Conservation (phyloP, 2,797 vertebrate species). For the Spatula versicolor region DNA sequence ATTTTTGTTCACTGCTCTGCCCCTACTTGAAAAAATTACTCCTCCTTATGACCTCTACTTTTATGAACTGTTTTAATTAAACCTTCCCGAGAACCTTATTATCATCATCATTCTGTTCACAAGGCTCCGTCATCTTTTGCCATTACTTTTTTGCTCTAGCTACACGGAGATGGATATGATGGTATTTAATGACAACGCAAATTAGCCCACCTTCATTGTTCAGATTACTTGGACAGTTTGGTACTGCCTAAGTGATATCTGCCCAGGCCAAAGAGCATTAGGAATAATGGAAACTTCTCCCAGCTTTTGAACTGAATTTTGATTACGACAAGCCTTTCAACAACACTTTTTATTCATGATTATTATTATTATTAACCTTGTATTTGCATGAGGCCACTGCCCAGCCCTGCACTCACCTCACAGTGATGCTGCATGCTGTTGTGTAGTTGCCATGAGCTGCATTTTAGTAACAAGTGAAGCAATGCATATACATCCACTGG, state of each 20-base stretch:
- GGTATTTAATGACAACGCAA: not conserved
- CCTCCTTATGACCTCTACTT: not conserved
- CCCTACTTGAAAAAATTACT: not conserved
- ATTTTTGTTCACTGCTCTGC: not conserved
- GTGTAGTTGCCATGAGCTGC: not conserved
- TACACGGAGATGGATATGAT: not conserved
- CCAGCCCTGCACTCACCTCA: not conserved
- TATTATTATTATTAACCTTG: not conserved
- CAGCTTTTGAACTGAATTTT: not conserved
- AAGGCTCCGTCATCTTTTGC: not conserved
- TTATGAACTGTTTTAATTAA: not conserved
- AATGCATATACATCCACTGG: too few species aligned
- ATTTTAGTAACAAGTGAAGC: not conserved
- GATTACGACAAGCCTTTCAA: not conserved
- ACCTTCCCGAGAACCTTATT: not conserved
- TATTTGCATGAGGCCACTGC: not conserved
- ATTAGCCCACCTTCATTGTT: not conserved
- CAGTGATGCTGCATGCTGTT: accelerated
- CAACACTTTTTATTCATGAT: not conserved
- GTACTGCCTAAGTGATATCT: not conserved
- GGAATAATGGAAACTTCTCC: not conserved
- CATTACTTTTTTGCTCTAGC: not conserved
- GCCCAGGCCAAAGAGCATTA: not conserved
- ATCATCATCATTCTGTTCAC: not conserved
- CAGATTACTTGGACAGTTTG: not conserved